phyloP scores from a whole-genome alignment of 2,888 invertebrate genomes.

The Crocallis elinguaria region DNA sequence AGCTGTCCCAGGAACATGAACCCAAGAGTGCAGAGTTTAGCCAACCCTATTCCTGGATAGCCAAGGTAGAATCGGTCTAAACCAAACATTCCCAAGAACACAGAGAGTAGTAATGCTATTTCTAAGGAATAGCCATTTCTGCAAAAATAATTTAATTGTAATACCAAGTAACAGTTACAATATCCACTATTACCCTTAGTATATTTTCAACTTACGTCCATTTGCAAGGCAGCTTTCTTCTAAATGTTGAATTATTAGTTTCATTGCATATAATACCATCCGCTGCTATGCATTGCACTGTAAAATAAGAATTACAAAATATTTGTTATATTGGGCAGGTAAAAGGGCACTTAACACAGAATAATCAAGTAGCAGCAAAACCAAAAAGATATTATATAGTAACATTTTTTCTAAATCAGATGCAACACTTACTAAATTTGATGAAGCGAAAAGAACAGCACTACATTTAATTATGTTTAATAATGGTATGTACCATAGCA shows the following conservation, averaged over 20 bases:
- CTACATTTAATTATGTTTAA: too few relatives aligned
- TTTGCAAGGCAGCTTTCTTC: slow-evolving; percentile 93
- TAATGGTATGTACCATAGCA: too few relatives aligned
- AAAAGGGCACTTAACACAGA: too few relatives aligned
- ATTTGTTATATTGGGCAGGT: too few relatives aligned
- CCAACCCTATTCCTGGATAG: slow-evolving; percentile 96
- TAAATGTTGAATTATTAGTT: slow-evolving; percentile 92
- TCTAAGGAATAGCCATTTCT: slow-evolving; percentile 98
- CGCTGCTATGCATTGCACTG: slow-evolving; percentile 93
- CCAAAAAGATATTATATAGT: too few relatives aligned
- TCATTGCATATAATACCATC: slow-evolving; percentile 93
- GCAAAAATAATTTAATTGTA: slow-evolving; percentile 37
- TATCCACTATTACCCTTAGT: background rate
- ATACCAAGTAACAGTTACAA: background rate
- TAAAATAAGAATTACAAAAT: too few relatives aligned
- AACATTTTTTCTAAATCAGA: too few relatives aligned
- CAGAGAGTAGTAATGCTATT: slow-evolving; percentile 95
- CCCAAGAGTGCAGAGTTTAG: slow-evolving; percentile 97
- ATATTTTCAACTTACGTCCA: slow-evolving; percentile 93
- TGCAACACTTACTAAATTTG: too few relatives aligned
- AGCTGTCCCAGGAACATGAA: slow-evolving; percentile 98
- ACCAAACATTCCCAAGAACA: slow-evolving; percentile 99
- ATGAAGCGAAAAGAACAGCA: too few relatives aligned
- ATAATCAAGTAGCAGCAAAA: too few relatives aligned
- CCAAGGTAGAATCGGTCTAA: slow-evolving; percentile 99